phyloP scores from a whole-genome alignment of 2,113 vertebrate species.

The Mungos mungo region DNA sequence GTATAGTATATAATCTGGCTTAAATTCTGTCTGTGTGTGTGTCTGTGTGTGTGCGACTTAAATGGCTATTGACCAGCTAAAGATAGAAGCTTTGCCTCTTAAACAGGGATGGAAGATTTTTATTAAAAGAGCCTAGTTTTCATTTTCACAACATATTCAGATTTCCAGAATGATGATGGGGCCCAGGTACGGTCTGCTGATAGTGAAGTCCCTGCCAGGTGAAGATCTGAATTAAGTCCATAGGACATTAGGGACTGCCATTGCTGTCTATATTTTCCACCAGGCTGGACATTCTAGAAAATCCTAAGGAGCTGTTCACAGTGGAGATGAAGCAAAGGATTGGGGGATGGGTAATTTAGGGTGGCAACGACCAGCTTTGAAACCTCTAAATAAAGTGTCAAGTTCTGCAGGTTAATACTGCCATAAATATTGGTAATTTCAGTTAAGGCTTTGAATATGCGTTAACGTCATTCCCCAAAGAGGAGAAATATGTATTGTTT shows the following conservation, averaged over 20 bases:
- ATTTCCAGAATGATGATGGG: not conserved
- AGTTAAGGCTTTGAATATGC: not conserved
- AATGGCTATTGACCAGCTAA: not conserved
- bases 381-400: not conserved
- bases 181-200: not conserved
- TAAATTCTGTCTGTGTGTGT: not conserved
- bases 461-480: not conserved
- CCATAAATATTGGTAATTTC: not conserved
- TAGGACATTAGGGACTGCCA: not conserved
- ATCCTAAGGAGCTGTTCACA: not conserved
- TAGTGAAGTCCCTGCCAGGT: not conserved
- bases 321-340: not conserved
- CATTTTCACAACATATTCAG: not conserved
- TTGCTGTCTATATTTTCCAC: not conserved
- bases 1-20: not conserved
- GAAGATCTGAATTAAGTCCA: not conserved
- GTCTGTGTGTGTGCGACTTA: not conserved
- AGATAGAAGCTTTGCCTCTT: not conserved
- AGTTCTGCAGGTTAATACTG: not conserved
- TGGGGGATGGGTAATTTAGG: not conserved
- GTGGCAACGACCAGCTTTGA: not conserved
- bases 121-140: not conserved
- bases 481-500: not conserved
- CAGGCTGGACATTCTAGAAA: not conserved
- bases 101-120: not conserved